These are phyloP conservation scores for Drosophila borborema DNA, from an alignment of 2,888 invertebrate species.

Conservation along the genomic window DNA sequence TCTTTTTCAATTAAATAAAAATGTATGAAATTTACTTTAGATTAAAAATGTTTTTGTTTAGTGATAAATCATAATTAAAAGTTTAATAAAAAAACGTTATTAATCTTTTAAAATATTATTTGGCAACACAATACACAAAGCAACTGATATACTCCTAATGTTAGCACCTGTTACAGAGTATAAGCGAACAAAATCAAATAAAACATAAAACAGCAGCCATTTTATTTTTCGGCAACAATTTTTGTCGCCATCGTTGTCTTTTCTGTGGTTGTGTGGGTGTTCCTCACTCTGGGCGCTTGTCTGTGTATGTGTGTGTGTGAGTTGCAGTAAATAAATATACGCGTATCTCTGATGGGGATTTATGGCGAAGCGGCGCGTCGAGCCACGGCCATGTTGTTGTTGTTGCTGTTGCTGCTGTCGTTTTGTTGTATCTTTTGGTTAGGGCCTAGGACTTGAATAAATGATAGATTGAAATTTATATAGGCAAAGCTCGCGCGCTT, in stretches of 20 bases:
- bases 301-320: conserved; percentile 36
- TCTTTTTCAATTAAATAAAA: no score
- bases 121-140: no score
- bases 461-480: conserved; percentile 81
- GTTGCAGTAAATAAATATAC: conserved; percentile 81
- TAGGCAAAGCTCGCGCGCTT: conserved; percentile 42
- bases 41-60: no score
- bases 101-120: background rate
- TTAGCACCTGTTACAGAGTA: conserved; percentile 49
- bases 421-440: conserved; percentile 44
- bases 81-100: no score
- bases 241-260: conserved; percentile 72
- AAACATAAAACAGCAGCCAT: conserved; percentile 71
- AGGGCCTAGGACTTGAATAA: conserved; percentile 78
- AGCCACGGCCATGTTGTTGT: conserved; percentile 32
- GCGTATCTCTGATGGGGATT: conserved; percentile 81
- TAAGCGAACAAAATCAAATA: conserved; percentile 58
- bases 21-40: no score
- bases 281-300: conserved; percentile 1
- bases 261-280: conserved; percentile 36
- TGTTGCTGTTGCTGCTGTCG: background rate
- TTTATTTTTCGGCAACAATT: conserved; percentile 78
- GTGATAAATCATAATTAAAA: no score
- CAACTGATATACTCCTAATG: background rate
- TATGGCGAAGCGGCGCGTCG: conserved; percentile 73